Evolutionary conservation across 2,113 vertebrate species (phyloP).

Genomic region (Sinosuthora webbiana): DNA sequence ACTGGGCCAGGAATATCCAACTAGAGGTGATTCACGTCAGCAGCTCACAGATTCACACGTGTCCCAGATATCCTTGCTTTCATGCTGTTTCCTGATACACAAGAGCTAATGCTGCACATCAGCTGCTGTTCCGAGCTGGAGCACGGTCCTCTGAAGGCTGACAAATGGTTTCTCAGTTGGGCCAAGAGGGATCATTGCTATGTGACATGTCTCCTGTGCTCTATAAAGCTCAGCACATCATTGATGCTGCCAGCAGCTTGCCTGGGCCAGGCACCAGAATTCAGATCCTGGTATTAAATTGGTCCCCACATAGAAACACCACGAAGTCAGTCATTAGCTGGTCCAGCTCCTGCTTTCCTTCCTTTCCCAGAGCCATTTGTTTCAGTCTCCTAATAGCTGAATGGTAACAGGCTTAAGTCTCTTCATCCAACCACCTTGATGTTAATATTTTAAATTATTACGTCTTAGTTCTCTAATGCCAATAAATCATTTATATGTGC

Average conservation of each 20-base stretch:
- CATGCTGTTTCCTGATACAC: background rate
- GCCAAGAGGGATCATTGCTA: background rate
- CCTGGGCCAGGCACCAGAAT: background rate
- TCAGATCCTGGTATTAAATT: background rate
- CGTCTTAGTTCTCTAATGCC: conserved; percentile 29
- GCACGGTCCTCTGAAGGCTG: background rate
- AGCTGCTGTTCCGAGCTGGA: background rate
- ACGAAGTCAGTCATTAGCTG: background rate
- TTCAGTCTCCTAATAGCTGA: background rate
- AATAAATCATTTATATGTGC: conserved; percentile 51
- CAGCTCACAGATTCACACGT: background rate
- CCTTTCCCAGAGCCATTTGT: background rate
- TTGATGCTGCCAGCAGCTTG: background rate
- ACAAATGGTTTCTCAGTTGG: background rate
- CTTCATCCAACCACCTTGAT: conserved; percentile 12
- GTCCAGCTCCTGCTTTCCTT: background rate
- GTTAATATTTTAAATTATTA: conserved; percentile 54
- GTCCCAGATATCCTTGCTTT: background rate
- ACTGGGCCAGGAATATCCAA: background rate
- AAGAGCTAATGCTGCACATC: background rate
- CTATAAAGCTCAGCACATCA: accelerated
- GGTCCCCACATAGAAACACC: background rate
- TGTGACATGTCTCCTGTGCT: background rate
- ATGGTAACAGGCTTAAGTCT: background rate
- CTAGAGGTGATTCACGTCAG: background rate